Conservation (phyloP, 1,140 invertebrate species). For the Agraylea sexmaculata region DNA sequence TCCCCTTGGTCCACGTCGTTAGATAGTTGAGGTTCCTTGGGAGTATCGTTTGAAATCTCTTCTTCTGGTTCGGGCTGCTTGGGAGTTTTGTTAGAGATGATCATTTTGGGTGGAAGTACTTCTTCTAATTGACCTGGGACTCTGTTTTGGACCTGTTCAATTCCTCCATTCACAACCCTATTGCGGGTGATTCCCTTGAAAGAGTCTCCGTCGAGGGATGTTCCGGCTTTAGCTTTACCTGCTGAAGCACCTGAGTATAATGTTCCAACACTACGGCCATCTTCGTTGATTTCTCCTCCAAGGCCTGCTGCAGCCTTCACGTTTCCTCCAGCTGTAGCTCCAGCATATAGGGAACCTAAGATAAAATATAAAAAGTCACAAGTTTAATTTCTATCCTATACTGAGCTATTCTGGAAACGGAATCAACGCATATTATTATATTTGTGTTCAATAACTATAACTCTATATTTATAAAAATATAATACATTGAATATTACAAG, state of each 20-base stretch:
- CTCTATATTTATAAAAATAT: no score
- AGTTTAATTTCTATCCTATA: no score
- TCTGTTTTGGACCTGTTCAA: conserved; percentile 4
- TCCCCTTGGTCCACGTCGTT: background rate
- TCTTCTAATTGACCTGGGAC: background rate
- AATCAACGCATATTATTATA: no score
- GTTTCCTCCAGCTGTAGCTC: conserved; percentile 35
- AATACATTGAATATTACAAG: no score
- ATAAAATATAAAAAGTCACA: no score
- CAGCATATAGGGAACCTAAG: conserved; percentile 35
- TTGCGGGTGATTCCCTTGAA: conserved; percentile 4
- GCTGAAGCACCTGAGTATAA: conserved; percentile 15
- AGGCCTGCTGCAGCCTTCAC: conserved; percentile 33
- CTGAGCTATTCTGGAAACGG: no score
- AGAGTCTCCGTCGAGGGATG: conserved; percentile 5
- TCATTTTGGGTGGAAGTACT: background rate
- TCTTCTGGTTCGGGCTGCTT: background rate
- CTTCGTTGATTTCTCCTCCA: conserved; percentile 25
- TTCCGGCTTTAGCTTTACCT: conserved; percentile 8
- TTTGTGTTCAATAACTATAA: no score
- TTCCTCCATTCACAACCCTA: conserved; percentile 5
- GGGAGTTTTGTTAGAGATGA: background rate
- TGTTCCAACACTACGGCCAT: conserved; percentile 9
- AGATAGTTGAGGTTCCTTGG: background rate
- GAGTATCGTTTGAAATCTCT: background rate